Conservation (phyloP, 2,113 vertebrate genomes). For the Terrapene triunguis region DNA sequence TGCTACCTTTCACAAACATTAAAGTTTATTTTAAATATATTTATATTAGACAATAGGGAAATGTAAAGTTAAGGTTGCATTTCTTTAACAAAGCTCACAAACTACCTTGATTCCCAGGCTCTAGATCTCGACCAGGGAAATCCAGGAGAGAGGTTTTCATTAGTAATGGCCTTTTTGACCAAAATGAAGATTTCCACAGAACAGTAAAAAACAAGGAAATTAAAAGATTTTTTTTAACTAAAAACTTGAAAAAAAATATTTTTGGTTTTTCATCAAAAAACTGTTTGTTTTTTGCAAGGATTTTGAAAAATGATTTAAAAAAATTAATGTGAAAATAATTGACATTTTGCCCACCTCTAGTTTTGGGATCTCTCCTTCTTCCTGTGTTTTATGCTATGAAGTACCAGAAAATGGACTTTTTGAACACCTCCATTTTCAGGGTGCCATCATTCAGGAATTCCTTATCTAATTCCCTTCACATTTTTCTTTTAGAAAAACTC, state of each 20-base stretch:
- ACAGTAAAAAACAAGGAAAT: neutral
- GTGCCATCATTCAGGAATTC: neutral
- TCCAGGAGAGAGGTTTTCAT: neutral
- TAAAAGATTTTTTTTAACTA: neutral
- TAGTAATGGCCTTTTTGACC: neutral
- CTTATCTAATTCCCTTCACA: slow-evolving; percentile 5
- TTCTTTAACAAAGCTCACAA: neutral
- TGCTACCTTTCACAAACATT: neutral
- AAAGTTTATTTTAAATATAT: neutral
- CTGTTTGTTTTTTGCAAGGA: neutral
- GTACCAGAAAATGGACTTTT: neutral
- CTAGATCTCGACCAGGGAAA: neutral
- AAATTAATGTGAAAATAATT: neutral
- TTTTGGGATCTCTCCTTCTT: neutral
- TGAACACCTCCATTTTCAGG: neutral
- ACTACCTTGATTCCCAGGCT: neutral
- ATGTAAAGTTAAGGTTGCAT: neutral
- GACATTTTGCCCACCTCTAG: neutral
- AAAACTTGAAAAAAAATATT: slow-evolving; percentile 1
- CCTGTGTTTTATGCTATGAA: neutral
- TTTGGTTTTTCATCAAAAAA: neutral
- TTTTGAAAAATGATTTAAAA: neutral
- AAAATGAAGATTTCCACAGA: neutral
- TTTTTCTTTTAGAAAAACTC: neutral
- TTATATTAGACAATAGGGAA: neutral